Base-by-base conservation (phyloP, 2,113 vertebrate genomes). In the Uria aalge region DNA sequence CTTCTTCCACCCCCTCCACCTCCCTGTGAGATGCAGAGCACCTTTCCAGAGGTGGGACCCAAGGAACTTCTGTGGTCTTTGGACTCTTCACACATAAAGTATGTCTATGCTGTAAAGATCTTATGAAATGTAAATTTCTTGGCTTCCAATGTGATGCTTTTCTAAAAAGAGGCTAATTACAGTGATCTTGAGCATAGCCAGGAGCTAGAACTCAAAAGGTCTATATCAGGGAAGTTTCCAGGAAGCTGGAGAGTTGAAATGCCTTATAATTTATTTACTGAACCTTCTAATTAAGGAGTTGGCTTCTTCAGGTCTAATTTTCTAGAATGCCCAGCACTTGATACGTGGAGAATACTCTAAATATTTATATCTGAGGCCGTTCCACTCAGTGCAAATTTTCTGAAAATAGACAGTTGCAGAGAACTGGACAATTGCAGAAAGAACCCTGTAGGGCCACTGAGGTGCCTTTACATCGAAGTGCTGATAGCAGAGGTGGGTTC, bases 191-290 rank as follows among this genome's bases (percentile, higher is more conserved):
- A 88, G 50, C 23, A 88, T 29, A 85, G 48, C 22, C 26, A 84
- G 56, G 52, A 88, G 84, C n/a, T 86, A 91, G 82, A 93, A 83
- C 24, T 81, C 75, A 85, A 90, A 96, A 90, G 53, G n/a, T 64
- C 12, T 86, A 9, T 68, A 92, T 91, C 94, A 92, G 77, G 45
- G 71, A 80, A 60, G 50, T 94, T 88, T 26, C 36, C 36, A 36
- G 36, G 36, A 36, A 87, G 67, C 80, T 88, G 55, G 59, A 36
- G 62, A 80, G 30, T 76, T 86, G 60, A 83, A 96, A 91, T 92
- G 82, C 80, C 40, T 95, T 66, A 41, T 91, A 91, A 97, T 96
- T 94, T 95, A 93, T 95, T 94, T 95, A 94, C 73, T 81, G 59
- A 94, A 64, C 11, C 78, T 93, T 73, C 67, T 96, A 96, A 94